Percentiles rank a stretch among this genome's conserved stretches.
Evolutionary conservation across 2,888 invertebrate species (phyloP).

Genomic region (Eumerus sabulonum): DNA sequence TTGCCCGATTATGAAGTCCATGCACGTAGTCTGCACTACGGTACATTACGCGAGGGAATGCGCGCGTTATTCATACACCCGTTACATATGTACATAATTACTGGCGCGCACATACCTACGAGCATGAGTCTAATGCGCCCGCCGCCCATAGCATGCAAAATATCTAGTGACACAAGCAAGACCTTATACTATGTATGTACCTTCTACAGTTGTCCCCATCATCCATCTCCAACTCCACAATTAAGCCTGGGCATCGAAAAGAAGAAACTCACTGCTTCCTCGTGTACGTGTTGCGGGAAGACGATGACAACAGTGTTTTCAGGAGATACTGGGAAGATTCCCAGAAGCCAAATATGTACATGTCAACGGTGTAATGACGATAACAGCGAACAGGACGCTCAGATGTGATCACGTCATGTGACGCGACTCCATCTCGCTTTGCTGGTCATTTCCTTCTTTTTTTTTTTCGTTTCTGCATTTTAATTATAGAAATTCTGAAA

Average conservation of each 20-base stretch:
- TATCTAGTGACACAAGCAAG: slow-evolving; percentile 46
- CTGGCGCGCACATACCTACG: slow-evolving; percentile 39
- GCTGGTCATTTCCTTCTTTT: background rate
- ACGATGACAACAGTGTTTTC: slow-evolving; percentile 29
- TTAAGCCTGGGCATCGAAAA: slow-evolving; percentile 8
- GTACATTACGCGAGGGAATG: slow-evolving; percentile 68
- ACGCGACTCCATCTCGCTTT: background rate
- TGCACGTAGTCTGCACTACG: slow-evolving; percentile 62
- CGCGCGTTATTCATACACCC: slow-evolving; percentile 55
- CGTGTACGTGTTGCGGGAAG: background rate
- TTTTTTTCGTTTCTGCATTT: slow-evolving; percentile 35
- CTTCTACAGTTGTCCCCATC: background rate
- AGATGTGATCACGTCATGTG: slow-evolving; percentile 27
- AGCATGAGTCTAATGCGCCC: background rate
- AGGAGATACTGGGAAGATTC: slow-evolving; percentile 2
- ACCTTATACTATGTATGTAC: background rate
- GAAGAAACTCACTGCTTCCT: slow-evolving; percentile 29
- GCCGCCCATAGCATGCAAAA: slow-evolving; percentile 57
- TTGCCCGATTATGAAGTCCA: slow-evolving; percentile 59
- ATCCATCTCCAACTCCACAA: background rate
- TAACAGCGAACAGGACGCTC: background rate
- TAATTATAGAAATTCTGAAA: slow-evolving; percentile 35
- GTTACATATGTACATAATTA: slow-evolving; percentile 55
- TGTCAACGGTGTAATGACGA: slow-evolving; percentile 25
- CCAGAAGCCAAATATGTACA: slow-evolving; percentile 22